A percentile compares a stretch with the other conserved stretches of the same genome.
Conservation (phyloP, 2,888 invertebrate genomes). For the Polietes domitor region DNA sequence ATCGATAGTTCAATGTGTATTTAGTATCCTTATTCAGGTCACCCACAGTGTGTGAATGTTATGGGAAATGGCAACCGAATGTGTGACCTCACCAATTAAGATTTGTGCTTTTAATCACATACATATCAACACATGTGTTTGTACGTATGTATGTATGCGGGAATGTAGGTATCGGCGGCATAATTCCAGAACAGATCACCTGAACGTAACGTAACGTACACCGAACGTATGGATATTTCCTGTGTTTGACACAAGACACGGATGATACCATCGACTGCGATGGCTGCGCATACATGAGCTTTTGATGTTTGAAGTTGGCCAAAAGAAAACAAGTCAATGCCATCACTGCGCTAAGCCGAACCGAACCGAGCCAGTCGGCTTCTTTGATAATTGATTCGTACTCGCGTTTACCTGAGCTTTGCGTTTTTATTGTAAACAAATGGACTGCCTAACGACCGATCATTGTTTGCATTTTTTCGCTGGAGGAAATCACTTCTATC, state of each 20-base stretch:
- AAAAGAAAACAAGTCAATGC: constrained; percentile 9
- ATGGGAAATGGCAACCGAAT: constrained; percentile 25
- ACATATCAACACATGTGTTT: neutral
- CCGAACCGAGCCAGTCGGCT: neutral
- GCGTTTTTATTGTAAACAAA: constrained; percentile 7
- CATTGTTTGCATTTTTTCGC: constrained; percentile 3
- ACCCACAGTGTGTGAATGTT: neutral
- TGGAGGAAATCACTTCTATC: neutral
- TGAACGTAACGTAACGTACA: neutral
- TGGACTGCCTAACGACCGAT: constrained; percentile 10
- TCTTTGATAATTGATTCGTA: constrained; percentile 21
- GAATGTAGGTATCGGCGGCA: neutral
- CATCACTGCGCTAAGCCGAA: neutral
- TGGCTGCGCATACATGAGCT: constrained; percentile 2
- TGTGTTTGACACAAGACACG: constrained; percentile 24
- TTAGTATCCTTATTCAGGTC: neutral
- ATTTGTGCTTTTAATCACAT: constrained; percentile 19
- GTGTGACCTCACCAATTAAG: constrained; percentile 35
- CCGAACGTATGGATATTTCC: constrained; percentile 19
- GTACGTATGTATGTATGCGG: neutral
- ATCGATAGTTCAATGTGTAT: too few relatives aligned
- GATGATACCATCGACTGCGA: neutral
- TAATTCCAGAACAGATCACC: constrained; percentile 21
- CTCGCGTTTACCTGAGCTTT: neutral
- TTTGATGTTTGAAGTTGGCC: constrained; percentile 12